These are phyloP conservation scores for Stomorhina lunata DNA, from an alignment of 2,888 invertebrate genomes.

Conservation along the genomic window DNA sequence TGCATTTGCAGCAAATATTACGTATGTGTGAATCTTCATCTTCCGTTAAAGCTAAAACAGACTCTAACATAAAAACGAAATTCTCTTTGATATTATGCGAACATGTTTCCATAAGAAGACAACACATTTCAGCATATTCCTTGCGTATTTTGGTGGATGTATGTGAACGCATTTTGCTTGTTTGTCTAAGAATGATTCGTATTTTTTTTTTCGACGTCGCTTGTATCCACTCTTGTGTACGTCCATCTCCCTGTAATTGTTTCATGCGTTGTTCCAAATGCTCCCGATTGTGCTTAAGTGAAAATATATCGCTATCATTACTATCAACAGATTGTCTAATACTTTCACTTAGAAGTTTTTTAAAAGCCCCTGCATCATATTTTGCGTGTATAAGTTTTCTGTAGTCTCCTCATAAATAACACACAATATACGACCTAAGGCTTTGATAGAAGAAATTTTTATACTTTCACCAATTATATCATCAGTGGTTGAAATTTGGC, in stretches of 20 bases:
- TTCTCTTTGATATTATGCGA: conserved; percentile 84
- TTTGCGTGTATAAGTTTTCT: conserved; percentile 69
- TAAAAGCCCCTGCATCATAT: conserved; percentile 70
- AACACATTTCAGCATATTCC: conserved; percentile 83
- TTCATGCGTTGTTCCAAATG: conserved; percentile 70
- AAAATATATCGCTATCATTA: conserved; percentile 68
- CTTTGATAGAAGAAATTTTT: conserved; percentile 77
- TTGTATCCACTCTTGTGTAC: conserved; percentile 79
- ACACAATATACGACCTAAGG: conserved; percentile 74
- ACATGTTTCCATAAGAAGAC: conserved; percentile 83
- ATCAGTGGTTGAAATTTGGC: conserved; percentile 80
- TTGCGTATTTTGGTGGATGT: conserved; percentile 83
- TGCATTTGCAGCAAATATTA: conserved; percentile 77
- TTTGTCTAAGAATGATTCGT: conserved; percentile 76
- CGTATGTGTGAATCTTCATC: conserved; percentile 83
- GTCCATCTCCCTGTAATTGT: conserved; percentile 71
- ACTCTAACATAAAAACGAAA: conserved; percentile 84
- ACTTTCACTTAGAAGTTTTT: conserved; percentile 64
- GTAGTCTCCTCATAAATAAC: conserved; percentile 77
- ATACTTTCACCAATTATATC: conserved; percentile 83
- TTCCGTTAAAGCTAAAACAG: conserved; percentile 85
- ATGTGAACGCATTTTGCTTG: conserved; percentile 82
- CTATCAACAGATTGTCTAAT: not conserved
- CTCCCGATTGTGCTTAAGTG: conserved; percentile 66
- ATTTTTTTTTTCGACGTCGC: conserved; percentile 76